Base-by-base conservation (phyloP, 2,888 invertebrate species). In the Myopa tessellatipennis region DNA sequence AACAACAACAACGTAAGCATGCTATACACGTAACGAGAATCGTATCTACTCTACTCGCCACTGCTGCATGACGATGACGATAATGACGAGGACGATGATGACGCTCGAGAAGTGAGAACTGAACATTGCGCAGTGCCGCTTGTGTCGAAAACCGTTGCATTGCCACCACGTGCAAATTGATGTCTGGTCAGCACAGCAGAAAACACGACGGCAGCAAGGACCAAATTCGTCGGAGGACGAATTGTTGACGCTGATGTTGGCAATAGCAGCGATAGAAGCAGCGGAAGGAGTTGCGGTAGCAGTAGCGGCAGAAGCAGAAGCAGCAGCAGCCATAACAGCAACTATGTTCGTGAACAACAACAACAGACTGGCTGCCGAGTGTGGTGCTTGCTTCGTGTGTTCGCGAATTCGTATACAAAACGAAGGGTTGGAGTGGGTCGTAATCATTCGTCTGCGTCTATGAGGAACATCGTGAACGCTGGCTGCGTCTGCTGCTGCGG, bases 71-170 rank as follows among this genome's bases (percentile, higher is more conserved):
- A 68, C 18, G 45, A 69, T 14, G 52, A 52, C 69, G 26, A 52
- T 45, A 26, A 52, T 26, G 69, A 52, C 50, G 50, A 69, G 18
- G 36, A 69, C 18, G 26, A 34, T 1, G 36, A 34, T 14, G 65
- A 65, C 16, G 65, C 6, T 65, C 16, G 16, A 4, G 14, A 65
- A 4, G 16, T 65, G 26, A 4, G 34, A 36, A 65, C 34, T 36
- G 68, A 70, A 78, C 63, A 58, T 16, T 10, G 18, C 78, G 69
- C 75, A 74, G 45, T 63, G 79, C 79, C 77, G 69, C 74, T 12
- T 67, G 38, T 82, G 85, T 85, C 77, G 84, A 87, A 88, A 87
- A 84, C 83, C 74, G 77, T 76, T 83, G 84, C 86, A 86, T 83
- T 76, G 36, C 87, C 87, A 82, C 87, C 87, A 87, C 85, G 83